Base-by-base conservation (phyloP, 2,888 invertebrate genomes). In the Hydrotaea cyrtoneurina region DNA sequence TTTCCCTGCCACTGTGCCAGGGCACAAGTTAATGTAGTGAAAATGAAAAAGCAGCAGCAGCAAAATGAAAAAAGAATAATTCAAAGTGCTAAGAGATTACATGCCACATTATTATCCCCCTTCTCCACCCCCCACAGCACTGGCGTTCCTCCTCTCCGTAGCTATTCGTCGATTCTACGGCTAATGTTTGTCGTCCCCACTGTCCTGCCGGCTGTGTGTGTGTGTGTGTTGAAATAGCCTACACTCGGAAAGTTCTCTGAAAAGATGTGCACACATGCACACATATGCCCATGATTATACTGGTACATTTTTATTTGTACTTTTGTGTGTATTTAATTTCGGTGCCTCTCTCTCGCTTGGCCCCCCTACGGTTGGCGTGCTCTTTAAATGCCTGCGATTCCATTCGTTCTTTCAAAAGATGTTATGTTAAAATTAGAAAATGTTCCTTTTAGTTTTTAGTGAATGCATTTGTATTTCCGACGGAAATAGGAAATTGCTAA, bases 61-160 rank as follows among this genome's bases (percentile, higher is more conserved):
- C 23, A 59, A 23, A 59, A 26, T 59, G 26, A 17, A 77, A 31
- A 75, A 77, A 57, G 50, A 43, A 55, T 4, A 69, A 53, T 78
- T 53, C 17, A 59, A 80, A 83, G 83, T 83, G 83, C 74, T 74
- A 83, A 80, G 74, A 83, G 80, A 83, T 83, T 83, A 78, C 62
- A 83, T 66, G 74, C 80, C 80, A 83, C 83, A 83, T 80, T 80
- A 73, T 62, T 73, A 73, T 39, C 77, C 78, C n/a, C n/a, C n/a
- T n/a, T n/a, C n/a, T n/a, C n/a, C n/a, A n/a, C n/a, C n/a, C n/a
- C n/a, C n/a, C n/a, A n/a, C 71, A 79, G 31, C 31, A 39, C 31
- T 72, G 78, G 46, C 75, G 59, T 50, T 50, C 46, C 50, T 39
- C 46, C 78, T 78, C 59, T 75, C 0, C 39, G 11, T 50, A 26